These are phyloP conservation scores for Conops quadrifasciatus DNA, from an alignment of 2,888 invertebrate genomes.

Conservation along the genomic window DNA sequence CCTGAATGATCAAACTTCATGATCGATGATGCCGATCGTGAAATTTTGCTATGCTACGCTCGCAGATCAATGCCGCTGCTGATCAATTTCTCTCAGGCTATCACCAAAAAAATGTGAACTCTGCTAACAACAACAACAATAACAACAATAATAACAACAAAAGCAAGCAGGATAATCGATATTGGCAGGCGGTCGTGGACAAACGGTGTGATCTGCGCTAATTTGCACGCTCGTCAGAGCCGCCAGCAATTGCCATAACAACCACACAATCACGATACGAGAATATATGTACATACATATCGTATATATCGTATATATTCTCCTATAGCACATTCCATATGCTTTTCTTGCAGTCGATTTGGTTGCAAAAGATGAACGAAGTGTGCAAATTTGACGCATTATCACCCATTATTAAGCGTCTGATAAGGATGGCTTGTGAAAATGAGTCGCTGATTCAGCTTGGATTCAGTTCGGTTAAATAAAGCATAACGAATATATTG, in stretches of 20 bases:
- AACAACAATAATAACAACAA: neutral
- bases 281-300: too few relatives aligned
- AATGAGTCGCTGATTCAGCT: neutral
- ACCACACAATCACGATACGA: constrained; percentile 11
- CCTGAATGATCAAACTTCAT: neutral
- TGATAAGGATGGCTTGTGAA: neutral
- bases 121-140: neutral
- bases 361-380: constrained; percentile 13
- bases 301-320: too few relatives aligned
- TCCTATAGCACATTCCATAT: too few relatives aligned
- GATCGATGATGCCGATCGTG: constrained; percentile 21
- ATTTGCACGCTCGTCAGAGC: constrained; percentile 24
- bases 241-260: constrained; percentile 11
- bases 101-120: neutral
- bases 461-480: neutral
- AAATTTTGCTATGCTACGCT: constrained; percentile 10
- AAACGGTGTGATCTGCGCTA: constrained; percentile 26
- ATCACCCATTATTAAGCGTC: constrained; percentile 31
- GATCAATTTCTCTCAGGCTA: neutral
- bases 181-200: neutral
- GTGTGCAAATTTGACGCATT: constrained; percentile 42
- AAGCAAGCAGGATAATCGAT: neutral
- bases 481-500: constrained; percentile 2
- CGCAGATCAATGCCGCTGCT: neutral
- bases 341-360: constrained; percentile 23